Percentiles rank a stretch among this genome's conserved stretches.
Evolutionary conservation across 2,888 invertebrate genomes (phyloP).

Genomic region (Fragum fragum): DNA sequence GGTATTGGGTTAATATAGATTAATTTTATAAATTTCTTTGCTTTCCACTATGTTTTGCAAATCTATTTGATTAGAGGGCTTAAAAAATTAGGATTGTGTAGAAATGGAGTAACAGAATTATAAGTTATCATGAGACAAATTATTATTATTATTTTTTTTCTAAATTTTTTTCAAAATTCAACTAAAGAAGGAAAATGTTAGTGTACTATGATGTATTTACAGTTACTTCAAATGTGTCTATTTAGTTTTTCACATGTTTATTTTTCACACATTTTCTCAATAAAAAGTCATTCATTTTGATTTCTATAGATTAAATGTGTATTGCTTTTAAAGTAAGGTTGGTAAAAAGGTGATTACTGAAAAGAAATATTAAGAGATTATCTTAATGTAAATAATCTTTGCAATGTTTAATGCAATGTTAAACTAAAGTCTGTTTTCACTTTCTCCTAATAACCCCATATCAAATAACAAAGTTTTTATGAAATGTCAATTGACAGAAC

Average conservation of each 20-base stretch:
- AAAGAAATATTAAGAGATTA: conserved; percentile 6
- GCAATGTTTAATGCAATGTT: not conserved
- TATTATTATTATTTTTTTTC: too few relatives aligned
- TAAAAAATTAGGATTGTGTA: too few relatives aligned
- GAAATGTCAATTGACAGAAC: too few relatives aligned
- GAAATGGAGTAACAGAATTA: too few relatives aligned
- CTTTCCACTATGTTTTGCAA: too few relatives aligned
- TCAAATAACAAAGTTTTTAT: too few relatives aligned
- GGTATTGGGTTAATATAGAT: too few relatives aligned
- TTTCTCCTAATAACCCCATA: not conserved
- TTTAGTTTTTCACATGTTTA: conserved; percentile 6
- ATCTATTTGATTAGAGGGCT: too few relatives aligned
- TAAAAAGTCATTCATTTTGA: conserved; percentile 8
- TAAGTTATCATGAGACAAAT: too few relatives aligned
- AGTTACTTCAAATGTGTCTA: not conserved
- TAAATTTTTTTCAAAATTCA: too few relatives aligned
- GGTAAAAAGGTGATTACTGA: not conserved
- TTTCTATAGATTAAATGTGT: not conserved
- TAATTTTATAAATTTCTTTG: too few relatives aligned
- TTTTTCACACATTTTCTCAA: conserved; percentile 2
- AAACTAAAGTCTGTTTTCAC: not conserved
- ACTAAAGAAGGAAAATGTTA: too few relatives aligned
- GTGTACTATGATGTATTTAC: not conserved
- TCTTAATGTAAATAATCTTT: not conserved
- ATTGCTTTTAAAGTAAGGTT: not conserved